Conservation (phyloP, 64 coral and sea anemone genomes). For the Stichodactyla helianthus region DNA sequence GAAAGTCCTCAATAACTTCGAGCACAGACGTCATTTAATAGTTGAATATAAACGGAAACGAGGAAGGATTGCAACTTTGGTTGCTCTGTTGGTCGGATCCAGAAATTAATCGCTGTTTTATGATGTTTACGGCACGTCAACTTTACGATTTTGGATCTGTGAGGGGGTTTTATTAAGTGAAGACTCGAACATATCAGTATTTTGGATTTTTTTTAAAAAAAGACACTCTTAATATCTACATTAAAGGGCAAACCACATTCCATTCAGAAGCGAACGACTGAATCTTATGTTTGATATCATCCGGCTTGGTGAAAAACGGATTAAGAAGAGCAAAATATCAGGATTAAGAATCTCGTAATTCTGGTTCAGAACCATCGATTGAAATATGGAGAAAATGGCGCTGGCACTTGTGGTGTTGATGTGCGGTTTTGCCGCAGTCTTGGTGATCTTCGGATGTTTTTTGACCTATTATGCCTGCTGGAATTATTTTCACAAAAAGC, state of each 20-base stretch:
- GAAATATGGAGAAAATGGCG: slow-evolving; percentile 28
- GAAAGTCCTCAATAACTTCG: not conserved
- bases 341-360: not conserved
- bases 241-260: not conserved
- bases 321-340: not conserved
- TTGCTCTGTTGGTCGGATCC: not conserved
- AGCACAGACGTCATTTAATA: not conserved
- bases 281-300: not conserved
- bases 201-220: not conserved
- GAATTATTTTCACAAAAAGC: slow-evolving; percentile 29
- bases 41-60: not conserved
- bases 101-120: not conserved
- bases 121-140: not conserved
- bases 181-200: not conserved
- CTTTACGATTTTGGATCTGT: not conserved
- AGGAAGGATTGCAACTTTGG: not conserved
- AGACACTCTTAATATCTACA: not conserved
- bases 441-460: slow-evolving; percentile 27
- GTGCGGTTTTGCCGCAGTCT: slow-evolving; percentile 29
- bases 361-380: not conserved
- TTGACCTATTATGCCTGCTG: slow-evolving; percentile 30
- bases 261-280: not conserved
- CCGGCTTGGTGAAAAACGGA: not conserved
- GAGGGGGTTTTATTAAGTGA: not conserved
- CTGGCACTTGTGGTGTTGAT: slow-evolving; percentile 22